Conservation (phyloP, 2,113 vertebrate species). For the Tetrax tetrax region DNA sequence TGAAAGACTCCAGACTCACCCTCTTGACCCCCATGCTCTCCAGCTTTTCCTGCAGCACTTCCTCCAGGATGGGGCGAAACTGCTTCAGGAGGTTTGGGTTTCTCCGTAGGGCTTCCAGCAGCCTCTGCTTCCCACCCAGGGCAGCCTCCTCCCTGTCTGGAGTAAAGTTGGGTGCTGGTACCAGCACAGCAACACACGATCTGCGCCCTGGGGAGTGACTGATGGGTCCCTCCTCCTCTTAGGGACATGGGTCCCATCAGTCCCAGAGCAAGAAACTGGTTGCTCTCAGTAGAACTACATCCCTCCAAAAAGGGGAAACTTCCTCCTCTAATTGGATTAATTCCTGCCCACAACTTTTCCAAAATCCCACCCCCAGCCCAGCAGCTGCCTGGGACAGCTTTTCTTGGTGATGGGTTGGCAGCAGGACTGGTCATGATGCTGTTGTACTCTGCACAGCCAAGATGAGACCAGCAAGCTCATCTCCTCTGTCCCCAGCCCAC, state of each 20-base stretch:
- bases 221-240: neutral
- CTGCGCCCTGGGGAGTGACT: neutral
- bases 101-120: slow-evolving; percentile 30
- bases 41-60: slow-evolving; percentile 72
- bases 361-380: neutral
- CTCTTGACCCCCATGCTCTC: slow-evolving; percentile 67
- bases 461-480: neutral
- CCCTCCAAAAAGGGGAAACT: rapidly evolving
- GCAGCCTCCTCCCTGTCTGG: slow-evolving; percentile 32
- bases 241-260: neutral
- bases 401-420: rapidly evolving
- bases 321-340: neutral
- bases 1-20: neutral
- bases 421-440: neutral
- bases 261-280: neutral
- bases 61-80: slow-evolving; percentile 64
- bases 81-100: slow-evolving; percentile 63
- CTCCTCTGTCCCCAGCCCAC: neutral
- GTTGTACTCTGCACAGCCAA: neutral
- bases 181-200: rapidly evolving
- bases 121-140: neutral
- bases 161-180: neutral
- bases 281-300: neutral
- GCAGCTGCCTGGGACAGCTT: neutral
- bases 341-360: neutral